phyloP scores from a whole-genome alignment of 92 coral and sea anemone species.

The Phymanthus crucifer region DNA sequence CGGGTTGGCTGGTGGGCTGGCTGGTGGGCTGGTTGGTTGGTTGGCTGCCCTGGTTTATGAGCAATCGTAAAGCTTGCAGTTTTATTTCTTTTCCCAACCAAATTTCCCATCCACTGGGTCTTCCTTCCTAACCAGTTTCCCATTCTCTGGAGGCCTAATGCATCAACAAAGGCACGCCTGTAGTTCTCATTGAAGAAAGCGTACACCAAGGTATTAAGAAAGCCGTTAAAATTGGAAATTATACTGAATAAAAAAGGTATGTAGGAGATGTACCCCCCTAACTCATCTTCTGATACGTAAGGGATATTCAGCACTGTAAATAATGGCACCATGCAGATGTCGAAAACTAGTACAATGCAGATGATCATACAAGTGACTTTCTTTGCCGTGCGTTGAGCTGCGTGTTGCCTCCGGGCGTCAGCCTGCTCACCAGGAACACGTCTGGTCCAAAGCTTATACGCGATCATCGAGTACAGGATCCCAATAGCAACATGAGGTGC shows the following conservation, averaged over 20 bases:
- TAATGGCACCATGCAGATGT: slow-evolving; percentile 31
- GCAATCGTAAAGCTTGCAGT: too few relatives aligned
- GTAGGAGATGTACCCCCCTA: background rate
- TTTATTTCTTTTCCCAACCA: too few relatives aligned
- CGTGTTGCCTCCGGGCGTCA: background rate
- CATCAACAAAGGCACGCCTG: slow-evolving; percentile 5
- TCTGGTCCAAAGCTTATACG: slow-evolving; percentile 38
- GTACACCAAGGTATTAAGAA: slow-evolving; percentile 9
- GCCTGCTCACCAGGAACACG: slow-evolving; percentile 38
- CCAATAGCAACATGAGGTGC: slow-evolving; percentile 30
- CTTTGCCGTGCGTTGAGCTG: slow-evolving; percentile 17
- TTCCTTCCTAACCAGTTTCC: background rate
- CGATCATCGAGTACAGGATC: slow-evolving; percentile 28
- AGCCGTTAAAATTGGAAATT: background rate
- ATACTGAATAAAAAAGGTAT: background rate
- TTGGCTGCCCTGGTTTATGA: too few relatives aligned
- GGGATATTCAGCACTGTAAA: background rate
- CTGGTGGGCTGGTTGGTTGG: too few relatives aligned
- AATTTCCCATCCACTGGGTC: too few relatives aligned
- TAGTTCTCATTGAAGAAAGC: slow-evolving; percentile 31
- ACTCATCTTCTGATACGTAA: background rate
- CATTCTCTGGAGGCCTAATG: background rate
- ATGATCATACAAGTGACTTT: slow-evolving; percentile 43
- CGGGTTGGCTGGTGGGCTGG: too few relatives aligned
- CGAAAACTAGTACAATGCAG: slow-evolving; percentile 21